Evolutionary conservation across 2,797 vertebrate species (phyloP), one percentile per base, ranked within the genome.

Genomic region (Aphelocoma californica): DNA sequence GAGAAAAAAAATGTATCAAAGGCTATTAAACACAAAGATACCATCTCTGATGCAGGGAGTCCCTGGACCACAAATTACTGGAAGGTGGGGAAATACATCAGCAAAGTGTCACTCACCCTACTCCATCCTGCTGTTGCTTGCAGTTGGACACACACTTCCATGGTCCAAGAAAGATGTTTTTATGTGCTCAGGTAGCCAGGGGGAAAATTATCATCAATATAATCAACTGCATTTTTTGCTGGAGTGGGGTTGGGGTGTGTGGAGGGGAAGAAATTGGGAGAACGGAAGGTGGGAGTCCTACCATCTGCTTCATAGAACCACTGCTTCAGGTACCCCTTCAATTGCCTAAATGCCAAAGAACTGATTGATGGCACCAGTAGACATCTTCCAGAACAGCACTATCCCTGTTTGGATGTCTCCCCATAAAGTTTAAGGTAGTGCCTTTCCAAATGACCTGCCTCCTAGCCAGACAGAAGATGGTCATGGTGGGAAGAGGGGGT

Each of bases 11-110:
- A 81, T 31, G 4, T 72, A 86, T 66, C 64, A 72, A 84, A 91
- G 47, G 25, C 40, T 88, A 62, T 86, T 84, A 88, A 92, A 90
- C 40, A 88, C 70, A 84, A 93, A 92, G 80, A 83, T 86, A 75
- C 20, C 80, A 79, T 81, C 80, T 86, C 62, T 88, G 62, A 38
- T 53, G 69, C 40, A 72, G 73, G 40, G 92, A 65, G 58, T 45
- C n/a, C 36, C 38, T 51, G 58, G 65, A 71, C 50, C 84, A 57
- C 65, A 95, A 62, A 95, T 69, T 42, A 88, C 28, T 1, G 4
- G 58, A 81, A 93, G 36, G 57, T 51, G 21, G 25, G 34, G 56
- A 88, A 92, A 81, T 62, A 72, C 15, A 90, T 58, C 58, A 88
- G 61, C 42, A 32, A 85, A 79, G 23, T 42, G 32, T 70, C 74